Evolutionary conservation across 2,888 invertebrate species (phyloP), one percentile per base, ranked within the genome.

Genomic region (Hyles lineata): DNA sequence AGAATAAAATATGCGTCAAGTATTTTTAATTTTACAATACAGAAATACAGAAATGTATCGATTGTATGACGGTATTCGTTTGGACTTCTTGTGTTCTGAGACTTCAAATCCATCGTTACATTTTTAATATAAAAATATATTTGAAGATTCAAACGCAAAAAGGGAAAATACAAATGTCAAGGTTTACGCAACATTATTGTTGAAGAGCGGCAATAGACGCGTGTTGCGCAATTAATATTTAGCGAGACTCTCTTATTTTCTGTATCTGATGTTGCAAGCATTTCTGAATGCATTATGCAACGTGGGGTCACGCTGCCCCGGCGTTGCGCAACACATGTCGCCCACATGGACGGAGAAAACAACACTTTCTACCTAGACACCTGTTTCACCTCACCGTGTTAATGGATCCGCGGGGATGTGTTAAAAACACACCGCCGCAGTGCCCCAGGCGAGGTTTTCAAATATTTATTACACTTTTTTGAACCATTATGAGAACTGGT

Each of bases 161-260:
- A 84, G 81, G 85, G 84, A 88, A 84, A 88, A 85, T 81, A 73
- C 71, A 77, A 90, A 91, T 90, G 90, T 92, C 91, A 91, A 89
- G 86, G 88, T 89, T 89, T 91, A 88, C 88, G 91, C 89, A 92
- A 93, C 81, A 88, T 88, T 89, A 87, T 55, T 55, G 55, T 55
- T 88, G 84, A 84, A 75, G 75, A 82, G 79, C 77, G 79, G 87
- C 86, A 87, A 87, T 88, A 87, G 85, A 85, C 17, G 67, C 50
- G 67, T 67, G 67, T 92, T 93, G 83, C 82, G 89, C 81, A 93
- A 93, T 89, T 80, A 85, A 89, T 89, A 89, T 91, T 91, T 90
- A 91, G 91, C 90, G 86, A 88, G 88, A 89, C 89, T 89, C 86
- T 89, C 89, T 88, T 89, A 89, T 90, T 90, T 91, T 91, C 87